Conservation (phyloP, 2,888 invertebrate species). For the Aphelenchoides bicaudatus region DNA sequence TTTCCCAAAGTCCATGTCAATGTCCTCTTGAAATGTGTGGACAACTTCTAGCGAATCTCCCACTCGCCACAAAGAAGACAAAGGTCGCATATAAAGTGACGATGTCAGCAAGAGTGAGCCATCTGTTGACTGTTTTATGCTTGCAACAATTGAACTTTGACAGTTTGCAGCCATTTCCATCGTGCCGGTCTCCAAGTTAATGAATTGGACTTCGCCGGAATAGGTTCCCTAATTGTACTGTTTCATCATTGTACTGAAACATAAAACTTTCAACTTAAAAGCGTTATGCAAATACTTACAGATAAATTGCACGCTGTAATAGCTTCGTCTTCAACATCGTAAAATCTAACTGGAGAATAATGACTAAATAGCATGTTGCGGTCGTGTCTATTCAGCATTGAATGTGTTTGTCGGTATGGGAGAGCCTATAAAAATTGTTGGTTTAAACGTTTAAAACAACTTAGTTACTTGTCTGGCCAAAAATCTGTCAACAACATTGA, state of each 20-base stretch:
- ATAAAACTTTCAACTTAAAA: constrained; percentile 1
- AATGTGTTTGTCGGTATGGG: constrained; percentile 27
- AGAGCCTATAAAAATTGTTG: background rate
- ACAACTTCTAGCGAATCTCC: constrained; percentile 67
- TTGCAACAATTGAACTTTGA: constrained; percentile 81
- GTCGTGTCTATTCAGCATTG: constrained; percentile 70
- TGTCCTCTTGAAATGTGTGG: constrained; percentile 64
- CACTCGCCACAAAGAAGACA: constrained; percentile 74
- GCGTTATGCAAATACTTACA: constrained; percentile 57
- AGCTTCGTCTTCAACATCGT: constrained; percentile 69
- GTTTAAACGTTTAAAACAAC: background rate
- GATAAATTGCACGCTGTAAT: constrained; percentile 74
- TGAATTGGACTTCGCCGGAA: constrained; percentile 82
- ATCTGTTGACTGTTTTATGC: constrained; percentile 66
- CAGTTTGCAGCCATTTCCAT: constrained; percentile 78
- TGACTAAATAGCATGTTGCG: constrained; percentile 76
- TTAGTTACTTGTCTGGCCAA: constrained; percentile 16
- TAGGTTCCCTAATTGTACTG: constrained; percentile 82
- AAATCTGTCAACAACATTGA: constrained; percentile 61
- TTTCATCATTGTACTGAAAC: constrained; percentile 64
- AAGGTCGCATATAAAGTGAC: constrained; percentile 78
- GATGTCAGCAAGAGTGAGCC: constrained; percentile 79
- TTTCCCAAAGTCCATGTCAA: constrained; percentile 76
- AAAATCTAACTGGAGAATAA: constrained; percentile 65
- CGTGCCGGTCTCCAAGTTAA: constrained; percentile 76